These are phyloP conservation scores for Cheilosia grossa DNA, from an alignment of 2,888 invertebrate species.

Conservation along the genomic window DNA sequence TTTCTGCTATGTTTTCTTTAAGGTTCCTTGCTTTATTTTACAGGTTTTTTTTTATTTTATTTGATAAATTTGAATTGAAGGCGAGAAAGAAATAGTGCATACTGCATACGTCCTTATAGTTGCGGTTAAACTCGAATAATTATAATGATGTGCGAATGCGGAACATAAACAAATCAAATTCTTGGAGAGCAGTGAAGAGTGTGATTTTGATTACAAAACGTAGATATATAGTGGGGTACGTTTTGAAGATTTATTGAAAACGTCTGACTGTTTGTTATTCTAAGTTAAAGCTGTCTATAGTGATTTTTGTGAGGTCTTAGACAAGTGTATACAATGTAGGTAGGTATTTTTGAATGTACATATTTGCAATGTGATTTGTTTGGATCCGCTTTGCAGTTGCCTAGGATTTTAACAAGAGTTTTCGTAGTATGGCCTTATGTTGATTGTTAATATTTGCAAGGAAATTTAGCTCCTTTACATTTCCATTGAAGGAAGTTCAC, in stretches of 20 bases:
- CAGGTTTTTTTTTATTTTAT: background rate
- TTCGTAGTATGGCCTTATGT: too few relatives aligned
- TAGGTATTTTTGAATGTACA: too few relatives aligned
- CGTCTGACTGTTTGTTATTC: slow-evolving; percentile 2
- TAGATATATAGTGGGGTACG: background rate
- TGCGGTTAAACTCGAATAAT: background rate
- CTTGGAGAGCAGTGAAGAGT: background rate
- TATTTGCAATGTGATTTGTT: too few relatives aligned
- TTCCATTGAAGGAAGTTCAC: too few relatives aligned
- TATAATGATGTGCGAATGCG: background rate
- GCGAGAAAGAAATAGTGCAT: slow-evolving; percentile 10
- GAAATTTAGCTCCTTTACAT: too few relatives aligned
- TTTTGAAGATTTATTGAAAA: background rate
- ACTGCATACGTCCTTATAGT: background rate
- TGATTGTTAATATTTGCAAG: too few relatives aligned
- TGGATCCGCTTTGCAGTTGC: too few relatives aligned
- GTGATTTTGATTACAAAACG: background rate
- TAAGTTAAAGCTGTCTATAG: background rate
- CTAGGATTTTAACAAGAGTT: too few relatives aligned
- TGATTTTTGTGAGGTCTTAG: background rate
- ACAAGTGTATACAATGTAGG: background rate
- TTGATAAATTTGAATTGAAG: slow-evolving; percentile 6
- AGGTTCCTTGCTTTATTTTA: background rate
- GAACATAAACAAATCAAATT: slow-evolving; percentile 1
- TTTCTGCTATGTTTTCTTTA: background rate